Evolutionary conservation across 1,140 invertebrate species (phyloP).

Genomic region (Atta texana): DNA sequence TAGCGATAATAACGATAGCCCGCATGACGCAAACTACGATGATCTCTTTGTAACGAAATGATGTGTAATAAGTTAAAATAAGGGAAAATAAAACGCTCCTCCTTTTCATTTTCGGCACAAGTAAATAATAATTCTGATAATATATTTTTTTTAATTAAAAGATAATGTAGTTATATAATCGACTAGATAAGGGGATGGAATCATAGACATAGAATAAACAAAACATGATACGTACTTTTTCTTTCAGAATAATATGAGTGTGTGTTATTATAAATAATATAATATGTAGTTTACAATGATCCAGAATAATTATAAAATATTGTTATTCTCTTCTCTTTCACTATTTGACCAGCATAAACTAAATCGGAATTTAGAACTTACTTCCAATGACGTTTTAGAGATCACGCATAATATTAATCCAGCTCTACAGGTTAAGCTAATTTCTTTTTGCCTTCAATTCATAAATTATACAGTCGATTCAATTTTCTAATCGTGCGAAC

Average conservation of each 20-base stretch:
- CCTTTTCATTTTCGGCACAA: background rate
- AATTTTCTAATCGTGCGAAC: slow-evolving; percentile 25
- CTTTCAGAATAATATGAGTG: background rate
- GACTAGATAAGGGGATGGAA: background rate
- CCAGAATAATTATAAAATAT: background rate
- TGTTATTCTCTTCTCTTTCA: background rate
- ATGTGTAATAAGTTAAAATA: background rate
- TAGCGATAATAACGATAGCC: background rate
- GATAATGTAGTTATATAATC: background rate
- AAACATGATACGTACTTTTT: background rate
- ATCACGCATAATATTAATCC: background rate
- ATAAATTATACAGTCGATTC: slow-evolving; percentile 26
- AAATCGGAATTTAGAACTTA: background rate
- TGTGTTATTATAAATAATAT: background rate
- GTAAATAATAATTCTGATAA: slow-evolving; percentile 15
- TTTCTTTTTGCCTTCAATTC: background rate
- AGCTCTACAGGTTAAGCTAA: background rate
- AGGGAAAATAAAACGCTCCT: background rate
- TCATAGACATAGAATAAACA: too few species aligned
- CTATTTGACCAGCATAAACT: background rate
- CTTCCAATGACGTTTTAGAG: background rate
- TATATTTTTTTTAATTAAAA: background rate
- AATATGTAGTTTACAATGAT: background rate
- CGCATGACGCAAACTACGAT: slow-evolving; percentile 19
- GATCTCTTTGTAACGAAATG: background rate